Percentiles rank a stretch among this genome's conserved stretches.
Evolutionary conservation across 2,888 invertebrate species (phyloP).

Genomic region (Cantharis rufa): DNA sequence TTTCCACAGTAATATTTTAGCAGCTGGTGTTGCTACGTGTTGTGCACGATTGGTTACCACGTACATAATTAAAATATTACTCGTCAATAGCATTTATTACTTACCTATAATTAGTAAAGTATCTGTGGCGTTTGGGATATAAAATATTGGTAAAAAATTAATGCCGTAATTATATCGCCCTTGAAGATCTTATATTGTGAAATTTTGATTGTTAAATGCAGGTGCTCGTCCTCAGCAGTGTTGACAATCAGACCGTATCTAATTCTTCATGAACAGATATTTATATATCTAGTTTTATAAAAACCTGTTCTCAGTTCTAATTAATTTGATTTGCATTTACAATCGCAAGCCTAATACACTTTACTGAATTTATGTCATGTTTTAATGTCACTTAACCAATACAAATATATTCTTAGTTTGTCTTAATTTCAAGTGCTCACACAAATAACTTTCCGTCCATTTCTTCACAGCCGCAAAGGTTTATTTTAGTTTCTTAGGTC

Average conservation of each 20-base stretch:
- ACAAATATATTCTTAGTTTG: slow-evolving; percentile 1
- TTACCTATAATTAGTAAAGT: not conserved
- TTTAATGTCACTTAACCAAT: slow-evolving; percentile 6
- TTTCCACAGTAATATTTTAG: not conserved
- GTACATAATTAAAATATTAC: not conserved
- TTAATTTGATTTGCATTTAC: slow-evolving; percentile 19
- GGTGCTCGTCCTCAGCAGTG: slow-evolving; percentile 30
- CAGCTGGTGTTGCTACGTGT: not conserved
- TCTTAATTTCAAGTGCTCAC: not conserved
- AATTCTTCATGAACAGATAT: slow-evolving; percentile 18
- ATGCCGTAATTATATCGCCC: not conserved
- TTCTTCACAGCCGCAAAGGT: not conserved
- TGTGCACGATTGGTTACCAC: not conserved
- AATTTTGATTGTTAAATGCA: slow-evolving; percentile 29
- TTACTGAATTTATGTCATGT: slow-evolving; percentile 12
- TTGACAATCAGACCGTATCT: slow-evolving; percentile 33
- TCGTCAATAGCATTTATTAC: not conserved
- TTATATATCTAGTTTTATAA: slow-evolving; percentile 9
- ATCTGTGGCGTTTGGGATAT: not conserved
- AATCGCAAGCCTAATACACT: slow-evolving; percentile 1
- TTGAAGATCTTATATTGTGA: slow-evolving; percentile 20
- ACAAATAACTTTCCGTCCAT: not conserved
- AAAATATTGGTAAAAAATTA: not conserved
- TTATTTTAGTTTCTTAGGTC: not conserved
- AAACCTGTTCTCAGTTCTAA: slow-evolving; percentile 22